These are phyloP conservation scores for Pygmarrhopalites habei DNA, from an alignment of 1,140 invertebrate species.

Conservation along the genomic window DNA sequence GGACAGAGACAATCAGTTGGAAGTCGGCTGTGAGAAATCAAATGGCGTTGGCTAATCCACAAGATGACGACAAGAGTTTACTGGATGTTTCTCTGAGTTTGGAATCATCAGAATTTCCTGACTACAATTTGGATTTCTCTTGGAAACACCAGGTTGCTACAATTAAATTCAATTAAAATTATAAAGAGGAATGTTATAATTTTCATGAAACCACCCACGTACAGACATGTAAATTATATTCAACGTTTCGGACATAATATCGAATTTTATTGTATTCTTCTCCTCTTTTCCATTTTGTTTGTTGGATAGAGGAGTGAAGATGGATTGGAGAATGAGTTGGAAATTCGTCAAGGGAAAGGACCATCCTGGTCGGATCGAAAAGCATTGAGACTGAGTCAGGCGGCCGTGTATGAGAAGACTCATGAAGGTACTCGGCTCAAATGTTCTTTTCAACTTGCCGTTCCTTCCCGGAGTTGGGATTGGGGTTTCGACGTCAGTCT, in stretches of 20 bases:
- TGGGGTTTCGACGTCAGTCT: conserved; percentile 31
- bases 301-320: too few species aligned
- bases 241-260: too few species aligned
- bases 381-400: conserved; percentile 22
- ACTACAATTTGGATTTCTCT: conserved; percentile 29
- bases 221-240: too few species aligned
- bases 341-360: conserved; percentile 11
- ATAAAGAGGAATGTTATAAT: too few species aligned
- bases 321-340: neutral
- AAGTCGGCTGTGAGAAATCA: conserved; percentile 14
- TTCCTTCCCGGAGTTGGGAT: conserved; percentile 23
- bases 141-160: conserved; percentile 39
- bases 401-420: conserved; percentile 2
- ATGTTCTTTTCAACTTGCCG: conserved; percentile 17
- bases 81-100: conserved; percentile 16
- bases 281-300: too few species aligned
- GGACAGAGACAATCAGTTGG: conserved; percentile 20
- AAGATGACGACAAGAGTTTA: neutral
- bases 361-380: conserved; percentile 20
- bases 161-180: too few species aligned
- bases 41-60: neutral
- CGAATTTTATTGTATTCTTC: too few species aligned
- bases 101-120: conserved; percentile 31
- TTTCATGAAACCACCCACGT: too few species aligned
- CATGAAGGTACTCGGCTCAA: conserved; percentile 17